These are phyloP conservation scores for Ashinkailepas kermadecensis DNA, from an alignment of 2,888 invertebrate species.

Conservation along the genomic window DNA sequence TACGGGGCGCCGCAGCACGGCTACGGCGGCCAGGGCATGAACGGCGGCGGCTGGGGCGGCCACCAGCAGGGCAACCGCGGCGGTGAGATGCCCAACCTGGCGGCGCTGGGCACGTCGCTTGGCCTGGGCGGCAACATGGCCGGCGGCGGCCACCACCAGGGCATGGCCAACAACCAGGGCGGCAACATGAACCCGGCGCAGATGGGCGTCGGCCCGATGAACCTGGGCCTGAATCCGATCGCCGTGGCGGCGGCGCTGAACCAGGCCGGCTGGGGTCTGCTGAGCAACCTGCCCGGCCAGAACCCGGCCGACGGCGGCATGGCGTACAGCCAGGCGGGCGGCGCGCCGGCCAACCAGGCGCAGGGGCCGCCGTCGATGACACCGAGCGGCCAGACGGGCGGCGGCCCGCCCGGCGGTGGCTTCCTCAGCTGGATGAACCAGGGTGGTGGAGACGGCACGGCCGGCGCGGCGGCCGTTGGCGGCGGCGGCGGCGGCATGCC, in stretches of 20 bases:
- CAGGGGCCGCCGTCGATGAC: conserved; percentile 47
- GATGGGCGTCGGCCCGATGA: conserved; percentile 60
- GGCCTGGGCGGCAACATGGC: conserved; percentile 36
- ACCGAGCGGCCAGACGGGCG: conserved; percentile 43
- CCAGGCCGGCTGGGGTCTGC: conserved; percentile 63
- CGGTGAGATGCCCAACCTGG: conserved; percentile 36
- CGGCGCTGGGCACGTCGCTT: conserved; percentile 28
- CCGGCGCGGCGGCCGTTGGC: neutral
- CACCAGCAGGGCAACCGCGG: conserved; percentile 29
- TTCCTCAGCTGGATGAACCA: conserved; percentile 70
- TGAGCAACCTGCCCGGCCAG: conserved; percentile 62
- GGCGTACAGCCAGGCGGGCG: conserved; percentile 46
- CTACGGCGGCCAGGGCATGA: conserved; percentile 18
- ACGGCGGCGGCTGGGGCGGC: conserved; percentile 25
- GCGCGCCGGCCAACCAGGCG: conserved; percentile 50
- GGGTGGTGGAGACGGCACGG: conserved; percentile 47
- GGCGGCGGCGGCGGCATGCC: conserved; percentile 38
- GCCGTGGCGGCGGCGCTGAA: conserved; percentile 80
- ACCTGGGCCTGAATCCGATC: conserved; percentile 71
- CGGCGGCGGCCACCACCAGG: conserved; percentile 53
- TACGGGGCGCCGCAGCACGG: conserved; percentile 21
- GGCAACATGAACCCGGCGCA: conserved; percentile 37
- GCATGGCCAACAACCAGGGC: conserved; percentile 50
- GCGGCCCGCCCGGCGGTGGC: conserved; percentile 40
- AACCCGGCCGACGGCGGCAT: conserved; percentile 48